Percentiles rank a stretch among this genome's conserved stretches.
Conservation (phyloP, 2,888 invertebrate species). For the Drosophila emarginata region DNA sequence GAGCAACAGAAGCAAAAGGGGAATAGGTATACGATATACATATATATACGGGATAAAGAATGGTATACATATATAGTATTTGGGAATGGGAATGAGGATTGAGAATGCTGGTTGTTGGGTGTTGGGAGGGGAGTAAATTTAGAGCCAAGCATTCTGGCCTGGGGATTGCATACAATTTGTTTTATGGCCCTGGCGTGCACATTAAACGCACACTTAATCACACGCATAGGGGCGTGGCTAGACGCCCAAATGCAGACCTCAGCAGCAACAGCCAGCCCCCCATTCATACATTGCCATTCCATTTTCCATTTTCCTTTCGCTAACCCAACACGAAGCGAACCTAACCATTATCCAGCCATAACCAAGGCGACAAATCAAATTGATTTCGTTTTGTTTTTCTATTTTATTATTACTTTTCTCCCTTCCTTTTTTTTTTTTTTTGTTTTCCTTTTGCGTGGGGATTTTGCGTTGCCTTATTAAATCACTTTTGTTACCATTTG, state of each 20-base stretch:
- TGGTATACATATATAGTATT: conserved; percentile 26
- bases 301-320: no score
- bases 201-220: conserved; percentile 75
- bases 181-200: conserved; percentile 71
- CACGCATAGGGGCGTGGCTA: conserved; percentile 63
- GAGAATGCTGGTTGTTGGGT: no score
- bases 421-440: conserved; percentile 14
- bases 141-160: conserved; percentile 33
- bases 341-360: conserved; percentile 14
- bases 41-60: background rate
- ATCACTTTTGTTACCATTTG: conserved; percentile 76
- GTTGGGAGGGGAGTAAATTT: conserved; percentile 14
- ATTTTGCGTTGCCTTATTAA: conserved; percentile 58
- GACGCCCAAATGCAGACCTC: conserved; percentile 10
- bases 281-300: background rate
- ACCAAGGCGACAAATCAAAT: conserved; percentile 70
- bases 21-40: conserved; percentile 3
- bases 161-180: conserved; percentile 73
- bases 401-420: conserved; percentile 1
- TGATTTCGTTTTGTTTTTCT: conserved; percentile 51
- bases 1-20: conserved; percentile 29
- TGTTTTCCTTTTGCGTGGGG: conserved; percentile 20
- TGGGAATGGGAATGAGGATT: conserved; percentile 18
- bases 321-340: no score
- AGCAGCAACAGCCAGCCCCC: background rate